Evolutionary conservation across 2,797 vertebrate genomes (phyloP).

Genomic region (Eulemur mongoz): DNA sequence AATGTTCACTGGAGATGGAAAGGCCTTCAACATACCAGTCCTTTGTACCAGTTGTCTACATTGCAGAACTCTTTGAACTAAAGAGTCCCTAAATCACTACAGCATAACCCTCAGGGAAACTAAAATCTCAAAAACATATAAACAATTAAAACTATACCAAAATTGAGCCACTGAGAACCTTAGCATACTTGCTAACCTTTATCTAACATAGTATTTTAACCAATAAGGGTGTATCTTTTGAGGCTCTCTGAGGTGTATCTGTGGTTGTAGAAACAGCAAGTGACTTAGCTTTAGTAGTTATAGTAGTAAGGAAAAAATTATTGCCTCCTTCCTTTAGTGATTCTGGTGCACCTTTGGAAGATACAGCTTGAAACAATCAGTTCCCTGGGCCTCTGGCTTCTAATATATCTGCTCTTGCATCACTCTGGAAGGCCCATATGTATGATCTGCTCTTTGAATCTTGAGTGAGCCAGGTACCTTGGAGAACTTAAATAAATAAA

Average conservation of each 20-base stretch:
- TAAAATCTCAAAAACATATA: neutral
- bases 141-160: neutral
- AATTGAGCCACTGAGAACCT: neutral
- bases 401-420: neutral
- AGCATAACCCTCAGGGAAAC: neutral
- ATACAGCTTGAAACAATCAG: neutral
- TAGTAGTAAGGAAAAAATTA: neutral
- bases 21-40: neutral
- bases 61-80: neutral
- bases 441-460: neutral
- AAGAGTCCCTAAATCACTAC: neutral
- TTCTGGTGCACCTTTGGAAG: neutral
- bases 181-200: neutral
- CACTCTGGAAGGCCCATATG: neutral
- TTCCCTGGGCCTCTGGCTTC: neutral
- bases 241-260: neutral
- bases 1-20: constrained; percentile 14
- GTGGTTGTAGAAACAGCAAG: neutral
- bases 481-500: neutral
- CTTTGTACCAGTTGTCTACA: neutral
- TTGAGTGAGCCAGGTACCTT: neutral
- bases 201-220: neutral
- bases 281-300: neutral
- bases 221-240: neutral
- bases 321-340: neutral